A percentile compares a stretch with the other conserved stretches of the same genome.
phyloP scores from a whole-genome alignment of 2,888 invertebrate genomes.

The Galeruca laticollis region DNA sequence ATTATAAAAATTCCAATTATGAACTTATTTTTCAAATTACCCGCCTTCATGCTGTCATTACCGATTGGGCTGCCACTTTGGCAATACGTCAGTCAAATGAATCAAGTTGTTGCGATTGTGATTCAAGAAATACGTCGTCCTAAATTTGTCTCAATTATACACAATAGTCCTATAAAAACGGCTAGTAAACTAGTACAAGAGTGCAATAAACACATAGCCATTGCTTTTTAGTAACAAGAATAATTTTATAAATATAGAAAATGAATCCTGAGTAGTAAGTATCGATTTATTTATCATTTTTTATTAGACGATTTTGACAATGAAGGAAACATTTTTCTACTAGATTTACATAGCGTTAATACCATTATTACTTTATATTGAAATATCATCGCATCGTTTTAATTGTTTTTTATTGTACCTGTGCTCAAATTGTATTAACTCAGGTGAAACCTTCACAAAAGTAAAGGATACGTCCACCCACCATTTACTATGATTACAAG shows the following conservation, averaged over 20 bases:
- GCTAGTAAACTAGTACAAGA: slow-evolving; percentile 50
- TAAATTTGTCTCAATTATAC: slow-evolving; percentile 63
- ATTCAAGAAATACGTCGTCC: slow-evolving; percentile 62
- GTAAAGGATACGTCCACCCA: slow-evolving; percentile 54
- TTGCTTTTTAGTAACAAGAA: slow-evolving; percentile 29
- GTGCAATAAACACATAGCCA: slow-evolving; percentile 48
- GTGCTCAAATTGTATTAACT: slow-evolving; percentile 6
- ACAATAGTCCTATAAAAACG: slow-evolving; percentile 54
- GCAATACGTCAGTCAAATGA: slow-evolving; percentile 59
- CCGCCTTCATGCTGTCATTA: slow-evolving; percentile 25
- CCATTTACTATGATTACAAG: slow-evolving; percentile 50
- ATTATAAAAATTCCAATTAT: neutral
- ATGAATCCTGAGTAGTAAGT: slow-evolving; percentile 91
- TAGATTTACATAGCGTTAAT: slow-evolving; percentile 55
- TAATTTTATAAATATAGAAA: slow-evolving; percentile 50
- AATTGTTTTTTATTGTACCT: slow-evolving; percentile 37
- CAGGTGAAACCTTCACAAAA: slow-evolving; percentile 16
- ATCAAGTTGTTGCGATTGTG: slow-evolving; percentile 56
- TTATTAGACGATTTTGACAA: slow-evolving; percentile 55
- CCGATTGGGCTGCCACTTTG: slow-evolving; percentile 61
- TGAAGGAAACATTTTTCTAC: slow-evolving; percentile 54
- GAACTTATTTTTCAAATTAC: slow-evolving; percentile 22
- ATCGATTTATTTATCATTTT: slow-evolving; percentile 64
- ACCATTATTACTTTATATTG: neutral
- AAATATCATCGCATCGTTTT: neutral